Base-by-base conservation (phyloP, 2,888 invertebrate genomes). In the Ormyrus thymus region DNA sequence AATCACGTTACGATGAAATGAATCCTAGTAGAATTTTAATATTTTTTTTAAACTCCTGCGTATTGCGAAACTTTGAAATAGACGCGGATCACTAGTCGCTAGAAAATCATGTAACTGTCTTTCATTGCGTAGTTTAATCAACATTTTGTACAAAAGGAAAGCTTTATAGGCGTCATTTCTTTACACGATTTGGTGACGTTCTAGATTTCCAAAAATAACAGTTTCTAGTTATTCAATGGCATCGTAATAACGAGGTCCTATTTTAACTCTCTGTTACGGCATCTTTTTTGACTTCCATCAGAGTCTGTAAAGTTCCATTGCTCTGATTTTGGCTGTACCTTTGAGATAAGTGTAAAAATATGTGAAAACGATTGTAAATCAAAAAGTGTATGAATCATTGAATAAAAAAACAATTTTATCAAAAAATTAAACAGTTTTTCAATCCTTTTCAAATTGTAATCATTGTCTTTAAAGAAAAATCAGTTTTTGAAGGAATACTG, bases 41-140 rank as follows among this genome's bases (percentile, higher is more conserved):
- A 10, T 70, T 70, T 78, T 71, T 66, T 11, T 61, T 66, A 61
- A 1, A 51, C 9, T 43, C 13, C 45, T 53, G 45, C 55, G 59
- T 74, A 43, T 48, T 62, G 43, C 29, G 10, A 7, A 70, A 66
- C 48, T 59, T 70, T 64, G 55, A 75, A 75, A 76, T 71, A 76
- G 55, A 13, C 59, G 51, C n/a, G 55, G 50, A 77, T 53, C 64
- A 78, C 80, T 80, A 80, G 80, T 78, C 77, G 61, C 62, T 80
- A 80, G 53, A 66, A 62, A 77, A 80, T 76, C 66, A 70, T 68
- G 61, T 70, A 51, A 68, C 58, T 66, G 80, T 78, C 80, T 80
- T 80, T 80, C 77, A 80, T 62, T 71, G 66, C 15, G 58, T 71
- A 75, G 62, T 75, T 74, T 61, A 71, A 56, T 65, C 11, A 68